Evolutionary conservation across 2,113 vertebrate species (phyloP), one percentile per base, ranked within the genome.

Genomic region (Psephotus haematonotus): DNA sequence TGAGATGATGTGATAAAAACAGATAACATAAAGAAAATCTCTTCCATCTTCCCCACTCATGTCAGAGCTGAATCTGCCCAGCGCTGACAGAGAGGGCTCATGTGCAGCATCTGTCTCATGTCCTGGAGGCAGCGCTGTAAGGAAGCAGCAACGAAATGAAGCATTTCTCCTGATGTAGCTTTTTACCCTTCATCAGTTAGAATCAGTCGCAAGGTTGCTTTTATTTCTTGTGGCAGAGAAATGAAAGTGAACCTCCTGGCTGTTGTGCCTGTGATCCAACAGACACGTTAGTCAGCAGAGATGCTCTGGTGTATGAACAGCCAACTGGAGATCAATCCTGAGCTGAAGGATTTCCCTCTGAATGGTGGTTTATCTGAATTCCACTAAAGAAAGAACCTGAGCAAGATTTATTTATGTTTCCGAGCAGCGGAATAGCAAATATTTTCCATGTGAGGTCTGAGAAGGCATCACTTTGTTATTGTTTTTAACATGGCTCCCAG

Each of bases 381-480:
- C 28, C 5, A 27, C 28, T 35, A 41, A 79, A 79, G 27, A 69
- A 10, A 72, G 62, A 69, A 72, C 13, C 52, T 19, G 70, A 62
- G 52, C 33, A 78, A 53, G 55, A 67, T 4, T 82, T 49, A 35
- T 11, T 84, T 74, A 35, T 67, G 74, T 65, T 90, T 95, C 69
- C 41, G 33, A 59, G 39, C 33, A 86, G 62, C 80, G 37, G 55
- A 86, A 53, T 22, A 77, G 44, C 14, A 83, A 92, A 78, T 86
- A 71, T 76, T 92, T 96, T 88, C 88, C 92, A 29, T 27, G 18
- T 52, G 60, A 57, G 82, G 31, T 86, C 88, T 92, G 86, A 91
- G 65, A 84, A 86, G 81, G 37, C 39, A 41, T 60, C 1, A 76
- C 89, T 95, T 82, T 68, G 33, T 96, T 74, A 74, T 11, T 95